Conservation (phyloP, 2,888 invertebrate species). For the Julus scanicus region DNA sequence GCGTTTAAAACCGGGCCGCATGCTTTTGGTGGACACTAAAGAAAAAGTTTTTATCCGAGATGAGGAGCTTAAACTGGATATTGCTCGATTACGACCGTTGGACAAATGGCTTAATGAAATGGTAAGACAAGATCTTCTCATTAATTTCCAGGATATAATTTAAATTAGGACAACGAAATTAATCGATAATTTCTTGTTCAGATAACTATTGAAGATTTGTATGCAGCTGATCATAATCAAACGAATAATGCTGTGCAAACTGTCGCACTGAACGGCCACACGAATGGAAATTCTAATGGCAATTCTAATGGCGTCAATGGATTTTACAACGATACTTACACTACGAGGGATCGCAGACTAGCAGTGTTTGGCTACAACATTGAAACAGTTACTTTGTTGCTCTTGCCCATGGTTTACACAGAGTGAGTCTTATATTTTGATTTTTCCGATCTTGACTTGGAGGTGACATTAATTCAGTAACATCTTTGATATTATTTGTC, state of each 20-base stretch:
- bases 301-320: constrained; percentile 52
- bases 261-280: neutral
- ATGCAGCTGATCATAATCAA: constrained; percentile 41
- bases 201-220: constrained; percentile 55
- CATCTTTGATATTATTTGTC: constrained; percentile 49
- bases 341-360: constrained; percentile 80
- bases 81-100: constrained; percentile 89
- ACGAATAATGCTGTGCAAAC: constrained; percentile 11
- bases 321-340: neutral
- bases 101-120: constrained; percentile 87
- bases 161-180: neutral
- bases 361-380: constrained; percentile 93
- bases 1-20: constrained; percentile 96
- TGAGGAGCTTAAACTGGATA: constrained; percentile 88
- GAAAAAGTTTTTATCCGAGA: constrained; percentile 92
- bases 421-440: constrained; percentile 72
- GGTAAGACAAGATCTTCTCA: constrained; percentile 67
- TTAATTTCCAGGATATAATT: neutral
- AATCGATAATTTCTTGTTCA: neutral
- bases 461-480: neutral
- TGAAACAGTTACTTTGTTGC: constrained; percentile 92
- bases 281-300: constrained; percentile 50
- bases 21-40: constrained; percentile 96
- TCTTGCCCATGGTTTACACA: constrained; percentile 95
- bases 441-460: neutral